phyloP scores from a whole-genome alignment of 2,797 vertebrate species.

The Lacerta agilis region DNA sequence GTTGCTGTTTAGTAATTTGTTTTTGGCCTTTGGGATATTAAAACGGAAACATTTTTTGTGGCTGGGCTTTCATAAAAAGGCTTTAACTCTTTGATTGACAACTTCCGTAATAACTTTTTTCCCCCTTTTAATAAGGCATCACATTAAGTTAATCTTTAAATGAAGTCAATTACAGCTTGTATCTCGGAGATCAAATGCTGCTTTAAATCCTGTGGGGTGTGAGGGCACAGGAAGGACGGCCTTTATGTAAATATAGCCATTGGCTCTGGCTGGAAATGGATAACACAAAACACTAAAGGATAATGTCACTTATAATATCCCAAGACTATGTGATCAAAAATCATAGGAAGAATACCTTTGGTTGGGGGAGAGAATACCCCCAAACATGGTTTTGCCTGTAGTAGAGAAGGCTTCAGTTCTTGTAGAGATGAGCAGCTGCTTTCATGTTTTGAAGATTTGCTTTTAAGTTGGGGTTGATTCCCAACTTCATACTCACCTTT shows the following conservation, averaged over 20 bases:
- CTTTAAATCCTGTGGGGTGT: slow-evolving; percentile 27
- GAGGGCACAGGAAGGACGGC: slow-evolving; percentile 31
- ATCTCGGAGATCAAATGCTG: slow-evolving; percentile 64
- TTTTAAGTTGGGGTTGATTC: background rate
- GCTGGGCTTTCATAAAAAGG: slow-evolving; percentile 46
- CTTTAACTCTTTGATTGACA: slow-evolving; percentile 66
- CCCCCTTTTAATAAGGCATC: slow-evolving; percentile 61
- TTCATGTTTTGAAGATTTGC: background rate
- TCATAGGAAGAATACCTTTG: slow-evolving; percentile 5
- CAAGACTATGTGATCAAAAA: slow-evolving; percentile 7
- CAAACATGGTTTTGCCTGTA: background rate
- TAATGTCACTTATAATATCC: slow-evolving; percentile 2
- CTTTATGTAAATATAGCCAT: slow-evolving; percentile 28
- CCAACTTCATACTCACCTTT: background rate
- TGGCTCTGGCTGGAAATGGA: slow-evolving; percentile 19
- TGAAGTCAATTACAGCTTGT: slow-evolving; percentile 66
- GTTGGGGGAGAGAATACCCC: background rate
- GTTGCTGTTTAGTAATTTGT: slow-evolving; percentile 61
- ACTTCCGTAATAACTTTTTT: slow-evolving; percentile 58
- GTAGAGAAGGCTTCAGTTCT: background rate
- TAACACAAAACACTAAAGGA: slow-evolving; percentile 15
- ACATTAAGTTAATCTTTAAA: slow-evolving; percentile 70
- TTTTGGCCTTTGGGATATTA: slow-evolving; percentile 62
- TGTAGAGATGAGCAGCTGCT: background rate
- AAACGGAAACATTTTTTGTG: slow-evolving; percentile 63